Percentiles rank a stretch among this genome's conserved stretches.
These are phyloP conservation scores for Intellagama lesueurii DNA, from an alignment of 2,797 vertebrate genomes.

Conservation along the genomic window DNA sequence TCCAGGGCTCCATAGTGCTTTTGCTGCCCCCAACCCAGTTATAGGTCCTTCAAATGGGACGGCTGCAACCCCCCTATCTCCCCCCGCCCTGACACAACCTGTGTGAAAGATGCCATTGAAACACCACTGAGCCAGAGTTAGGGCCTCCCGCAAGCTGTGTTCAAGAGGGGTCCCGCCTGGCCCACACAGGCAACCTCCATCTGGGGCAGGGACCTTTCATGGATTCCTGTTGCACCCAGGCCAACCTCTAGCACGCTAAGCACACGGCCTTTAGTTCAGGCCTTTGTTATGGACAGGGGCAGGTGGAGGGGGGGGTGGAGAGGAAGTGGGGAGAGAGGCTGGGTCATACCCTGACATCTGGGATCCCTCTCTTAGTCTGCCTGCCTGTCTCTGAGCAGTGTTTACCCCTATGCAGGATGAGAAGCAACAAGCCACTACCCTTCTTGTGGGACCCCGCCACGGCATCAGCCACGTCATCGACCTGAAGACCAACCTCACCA, in stretches of 20 bases:
- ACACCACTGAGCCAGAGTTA: too few relatives aligned
- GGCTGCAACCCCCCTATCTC: too few relatives aligned
- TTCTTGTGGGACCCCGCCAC: constrained; percentile 95
- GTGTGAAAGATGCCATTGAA: too few relatives aligned
- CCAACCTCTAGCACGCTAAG: fast-evolving
- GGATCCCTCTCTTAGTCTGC: background rate
- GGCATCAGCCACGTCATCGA: constrained; percentile 99
- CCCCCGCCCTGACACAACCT: too few relatives aligned
- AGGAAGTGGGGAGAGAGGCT: background rate
- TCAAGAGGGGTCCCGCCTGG: background rate
- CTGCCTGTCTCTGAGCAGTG: background rate
- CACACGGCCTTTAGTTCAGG: background rate
- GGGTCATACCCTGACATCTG: too few relatives aligned
- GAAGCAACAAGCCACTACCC: constrained; percentile 93
- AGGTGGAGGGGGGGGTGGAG: background rate
- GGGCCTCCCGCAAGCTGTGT: too few relatives aligned
- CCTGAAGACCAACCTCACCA: constrained; percentile 98
- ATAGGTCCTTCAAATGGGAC: too few relatives aligned
- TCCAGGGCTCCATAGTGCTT: too few relatives aligned
- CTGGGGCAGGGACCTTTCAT: background rate
- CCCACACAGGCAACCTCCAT: background rate
- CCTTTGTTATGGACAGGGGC: too few relatives aligned
- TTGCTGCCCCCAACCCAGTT: too few relatives aligned
- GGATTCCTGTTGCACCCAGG: background rate
- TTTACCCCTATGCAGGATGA: constrained; percentile 83